Conservation (phyloP, 2,113 vertebrate genomes). For the Tiliqua scincoides region DNA sequence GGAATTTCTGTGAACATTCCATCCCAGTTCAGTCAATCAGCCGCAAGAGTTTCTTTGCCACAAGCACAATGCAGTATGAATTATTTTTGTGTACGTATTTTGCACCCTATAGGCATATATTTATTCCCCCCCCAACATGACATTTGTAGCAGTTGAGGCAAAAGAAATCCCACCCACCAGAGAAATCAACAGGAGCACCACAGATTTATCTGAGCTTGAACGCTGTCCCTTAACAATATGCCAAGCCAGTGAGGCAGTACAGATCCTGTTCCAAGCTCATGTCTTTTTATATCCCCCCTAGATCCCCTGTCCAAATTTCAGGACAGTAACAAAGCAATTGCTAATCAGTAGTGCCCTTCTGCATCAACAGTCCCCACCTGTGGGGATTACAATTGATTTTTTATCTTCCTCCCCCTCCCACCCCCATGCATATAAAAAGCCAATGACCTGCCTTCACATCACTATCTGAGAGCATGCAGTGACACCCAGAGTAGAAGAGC, state of each 20-base stretch:
- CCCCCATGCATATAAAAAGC: slow-evolving; percentile 21
- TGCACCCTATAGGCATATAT: background rate
- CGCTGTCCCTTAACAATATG: background rate
- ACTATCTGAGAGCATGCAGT: slow-evolving; percentile 32
- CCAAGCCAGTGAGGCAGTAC: background rate
- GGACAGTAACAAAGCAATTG: background rate
- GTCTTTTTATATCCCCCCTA: slow-evolving; percentile 1
- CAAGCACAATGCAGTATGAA: background rate
- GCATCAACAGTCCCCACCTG: background rate
- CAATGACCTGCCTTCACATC: slow-evolving; percentile 7
- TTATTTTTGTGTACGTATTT: background rate
- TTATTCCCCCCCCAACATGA: background rate
- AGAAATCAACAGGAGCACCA: background rate
- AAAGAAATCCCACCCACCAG: slow-evolving; percentile 9
- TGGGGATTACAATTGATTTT: slow-evolving; percentile 35
- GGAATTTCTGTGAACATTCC: background rate
- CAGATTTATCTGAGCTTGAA: background rate
- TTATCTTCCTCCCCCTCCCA: background rate
- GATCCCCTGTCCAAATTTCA: background rate
- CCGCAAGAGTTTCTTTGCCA: background rate
- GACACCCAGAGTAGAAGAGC: slow-evolving; percentile 28
- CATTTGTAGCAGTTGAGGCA: background rate
- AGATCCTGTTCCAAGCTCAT: background rate
- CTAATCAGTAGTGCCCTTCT: slow-evolving; percentile 36
- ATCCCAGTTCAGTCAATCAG: background rate